Evolutionary conservation across 2,888 invertebrate genomes (phyloP).

Genomic region (Zygaena filipendulae): DNA sequence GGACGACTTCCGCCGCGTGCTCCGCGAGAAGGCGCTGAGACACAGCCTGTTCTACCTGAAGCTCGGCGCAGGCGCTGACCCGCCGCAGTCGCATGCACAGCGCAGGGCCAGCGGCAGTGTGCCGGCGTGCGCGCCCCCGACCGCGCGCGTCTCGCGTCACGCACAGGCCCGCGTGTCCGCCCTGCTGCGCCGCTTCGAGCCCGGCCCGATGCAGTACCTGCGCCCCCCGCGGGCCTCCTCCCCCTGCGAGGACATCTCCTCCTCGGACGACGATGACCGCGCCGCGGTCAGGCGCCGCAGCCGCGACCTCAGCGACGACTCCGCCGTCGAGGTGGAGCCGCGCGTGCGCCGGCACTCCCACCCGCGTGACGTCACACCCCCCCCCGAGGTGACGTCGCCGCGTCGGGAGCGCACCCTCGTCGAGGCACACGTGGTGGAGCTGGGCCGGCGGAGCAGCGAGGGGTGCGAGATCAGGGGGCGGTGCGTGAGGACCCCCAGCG

Average conservation of each 20-base stretch:
- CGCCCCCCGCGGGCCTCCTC: constrained; percentile 50
- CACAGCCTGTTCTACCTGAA: constrained; percentile 63
- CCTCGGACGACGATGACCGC: constrained; percentile 59
- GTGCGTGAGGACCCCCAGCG: constrained; percentile 85
- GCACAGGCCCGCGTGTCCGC: constrained; percentile 56
- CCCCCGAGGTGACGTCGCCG: constrained; percentile 49
- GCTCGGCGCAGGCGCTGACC: constrained; percentile 42
- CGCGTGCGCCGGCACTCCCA: constrained; percentile 41
- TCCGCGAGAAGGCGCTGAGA: constrained; percentile 58
- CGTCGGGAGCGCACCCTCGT: constrained; percentile 48
- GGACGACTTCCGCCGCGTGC: constrained; percentile 57
- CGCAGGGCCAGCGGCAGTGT: constrained; percentile 34
- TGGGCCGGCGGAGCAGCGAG: constrained; percentile 61
- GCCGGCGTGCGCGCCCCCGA: constrained; percentile 44
- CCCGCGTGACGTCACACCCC: constrained; percentile 22
- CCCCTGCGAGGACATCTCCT: constrained; percentile 52
- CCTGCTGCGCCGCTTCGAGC: constrained; percentile 51
- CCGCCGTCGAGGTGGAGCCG: constrained; percentile 66
- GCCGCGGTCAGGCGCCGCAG: constrained; percentile 55
- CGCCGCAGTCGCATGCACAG: constrained; percentile 18
- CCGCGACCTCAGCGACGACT: constrained; percentile 63
- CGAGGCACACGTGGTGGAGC: constrained; percentile 68
- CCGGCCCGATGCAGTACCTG: constrained; percentile 58
- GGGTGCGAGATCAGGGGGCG: constrained; percentile 55
- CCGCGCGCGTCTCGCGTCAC: constrained; percentile 41